A percentile compares a stretch with the other conserved stretches of the same genome.
Conservation (phyloP, 1,140 invertebrate genomes). For the Drosophila nebulosa region DNA sequence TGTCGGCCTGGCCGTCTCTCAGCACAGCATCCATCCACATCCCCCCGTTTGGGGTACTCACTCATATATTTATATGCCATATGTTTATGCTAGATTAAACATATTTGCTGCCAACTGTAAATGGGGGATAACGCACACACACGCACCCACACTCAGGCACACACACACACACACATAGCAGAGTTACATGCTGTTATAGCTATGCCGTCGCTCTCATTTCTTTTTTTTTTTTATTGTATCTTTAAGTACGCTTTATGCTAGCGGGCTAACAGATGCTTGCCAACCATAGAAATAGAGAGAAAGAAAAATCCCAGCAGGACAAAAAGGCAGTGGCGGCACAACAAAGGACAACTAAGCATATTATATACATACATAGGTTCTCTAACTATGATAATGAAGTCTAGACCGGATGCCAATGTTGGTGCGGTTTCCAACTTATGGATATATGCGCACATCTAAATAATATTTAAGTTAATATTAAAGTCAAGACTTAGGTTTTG, state of each 20-base stretch:
- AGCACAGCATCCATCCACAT: conserved; percentile 13
- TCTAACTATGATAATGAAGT: conserved; percentile 63
- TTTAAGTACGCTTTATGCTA: conserved; percentile 42
- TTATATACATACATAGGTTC: not conserved
- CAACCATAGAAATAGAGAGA: no score
- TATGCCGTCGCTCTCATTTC: not conserved
- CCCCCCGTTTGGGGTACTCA: conserved; percentile 22
- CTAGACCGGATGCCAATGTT: conserved; percentile 67
- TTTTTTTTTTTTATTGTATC: conserved; percentile 54
- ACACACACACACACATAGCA: conserved; percentile 16
- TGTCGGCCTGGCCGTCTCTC: not conserved
- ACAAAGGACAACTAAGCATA: not conserved
- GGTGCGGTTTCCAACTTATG: conserved; percentile 23
- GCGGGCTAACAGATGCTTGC: conserved; percentile 45
- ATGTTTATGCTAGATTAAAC: conserved; percentile 74
- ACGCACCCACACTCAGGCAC: conserved; percentile 12
- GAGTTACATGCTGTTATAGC: not conserved
- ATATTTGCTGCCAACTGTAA: conserved; percentile 60
- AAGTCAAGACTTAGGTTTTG: conserved; percentile 20
- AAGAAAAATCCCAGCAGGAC: conserved; percentile 36
- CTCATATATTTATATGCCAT: conserved; percentile 33
- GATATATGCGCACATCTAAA: not conserved
- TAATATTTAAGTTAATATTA: conserved; percentile 47
- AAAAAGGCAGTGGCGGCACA: not conserved
- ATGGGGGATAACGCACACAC: conserved; percentile 55